These are phyloP conservation scores for Gandaritis pyraliata DNA, from an alignment of 2,888 invertebrate species.

Conservation along the genomic window DNA sequence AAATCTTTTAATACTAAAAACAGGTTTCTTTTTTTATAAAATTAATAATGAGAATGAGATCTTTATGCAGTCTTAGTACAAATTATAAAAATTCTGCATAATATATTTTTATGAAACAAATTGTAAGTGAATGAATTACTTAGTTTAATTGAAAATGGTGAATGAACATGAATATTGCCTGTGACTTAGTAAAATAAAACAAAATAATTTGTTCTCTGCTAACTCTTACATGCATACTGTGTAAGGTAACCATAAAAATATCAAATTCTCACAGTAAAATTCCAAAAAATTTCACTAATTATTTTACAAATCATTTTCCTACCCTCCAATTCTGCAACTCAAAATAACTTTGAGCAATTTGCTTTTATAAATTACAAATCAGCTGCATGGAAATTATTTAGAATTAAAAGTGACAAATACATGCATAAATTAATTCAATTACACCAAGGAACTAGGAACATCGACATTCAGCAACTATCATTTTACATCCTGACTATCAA, in stretches of 20 bases:
- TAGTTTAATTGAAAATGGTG: slow-evolving; percentile 4
- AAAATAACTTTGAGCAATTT: slow-evolving; percentile 66
- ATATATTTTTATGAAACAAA: slow-evolving; percentile 10
- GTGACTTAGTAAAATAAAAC: slow-evolving; percentile 68
- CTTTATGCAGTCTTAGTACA: slow-evolving; percentile 47
- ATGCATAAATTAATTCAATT: slow-evolving; percentile 62
- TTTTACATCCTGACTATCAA: slow-evolving; percentile 52
- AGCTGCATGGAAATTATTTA: slow-evolving; percentile 49
- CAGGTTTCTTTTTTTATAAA: slow-evolving; percentile 24
- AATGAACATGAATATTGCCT: slow-evolving; percentile 44
- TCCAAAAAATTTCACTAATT: slow-evolving; percentile 27
- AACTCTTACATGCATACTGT: slow-evolving; percentile 54
- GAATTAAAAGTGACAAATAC: slow-evolving; percentile 47
- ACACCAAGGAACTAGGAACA: slow-evolving; percentile 71
- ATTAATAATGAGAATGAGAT: slow-evolving; percentile 53
- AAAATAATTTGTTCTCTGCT: slow-evolving; percentile 66
- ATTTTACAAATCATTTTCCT: slow-evolving; percentile 22
- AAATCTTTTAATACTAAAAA: slow-evolving; percentile 25
- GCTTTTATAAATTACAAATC: slow-evolving; percentile 49
- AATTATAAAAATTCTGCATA: slow-evolving; percentile 21
- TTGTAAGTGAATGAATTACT: slow-evolving; percentile 9
- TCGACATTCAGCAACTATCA: slow-evolving; percentile 60
- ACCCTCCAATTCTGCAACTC: slow-evolving; percentile 51
- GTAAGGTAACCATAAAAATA: slow-evolving; percentile 67
- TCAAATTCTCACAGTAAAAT: slow-evolving; percentile 48